Evolutionary conservation across 2,888 invertebrate species (phyloP), one percentile per base, ranked within the genome.

Genomic region (Ochropleura leucogaster): DNA sequence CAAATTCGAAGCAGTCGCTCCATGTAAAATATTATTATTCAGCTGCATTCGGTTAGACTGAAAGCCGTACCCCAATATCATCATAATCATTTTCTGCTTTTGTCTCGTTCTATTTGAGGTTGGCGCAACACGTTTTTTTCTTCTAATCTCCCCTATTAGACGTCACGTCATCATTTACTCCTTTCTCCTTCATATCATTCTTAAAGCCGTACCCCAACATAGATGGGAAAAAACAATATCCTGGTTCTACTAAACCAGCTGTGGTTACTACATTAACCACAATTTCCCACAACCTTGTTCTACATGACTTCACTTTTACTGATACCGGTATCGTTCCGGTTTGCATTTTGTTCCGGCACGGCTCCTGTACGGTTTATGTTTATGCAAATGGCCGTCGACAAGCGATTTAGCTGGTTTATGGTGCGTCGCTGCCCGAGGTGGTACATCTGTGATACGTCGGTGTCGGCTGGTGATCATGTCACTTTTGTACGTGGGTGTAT

Each of bases 401-500:
- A 90, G 88, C 93, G 90, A 93, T 93, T 93, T 92, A 92, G 89
- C 89, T 90, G 89, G 88, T 93, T 93, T 93, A 93, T 93, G 93
- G 90, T 83, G 89, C 91, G 92, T 86, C 88, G 88, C 88, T 86
- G 87, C 67, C 83, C 85, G 82, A 62, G 74, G 79, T 83, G 77
- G 80, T 86, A 89, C 91, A 89, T 89, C 90, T 91, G 89, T 74
- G 89, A 82, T 80, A 78, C 80, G 65, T 71, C 49, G n/a, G 65
- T 49, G 77, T 62, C 55, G 10, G 12, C 7, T n/a, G 69, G 60
- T 66, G 55, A 74, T 57, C 42, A 18, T 63, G 49, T 16, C 53
- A 57, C 40, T 68, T 72, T 70, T 46, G 14, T 51, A 5, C 1
- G 4, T 59, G 40, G 0, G 4, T n/a, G 20, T 55, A 51, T 77